A percentile compares a stretch with the other conserved stretches of the same genome.
Conservation (phyloP, 2,113 vertebrate species). For the Collichthys lucidus region DNA sequence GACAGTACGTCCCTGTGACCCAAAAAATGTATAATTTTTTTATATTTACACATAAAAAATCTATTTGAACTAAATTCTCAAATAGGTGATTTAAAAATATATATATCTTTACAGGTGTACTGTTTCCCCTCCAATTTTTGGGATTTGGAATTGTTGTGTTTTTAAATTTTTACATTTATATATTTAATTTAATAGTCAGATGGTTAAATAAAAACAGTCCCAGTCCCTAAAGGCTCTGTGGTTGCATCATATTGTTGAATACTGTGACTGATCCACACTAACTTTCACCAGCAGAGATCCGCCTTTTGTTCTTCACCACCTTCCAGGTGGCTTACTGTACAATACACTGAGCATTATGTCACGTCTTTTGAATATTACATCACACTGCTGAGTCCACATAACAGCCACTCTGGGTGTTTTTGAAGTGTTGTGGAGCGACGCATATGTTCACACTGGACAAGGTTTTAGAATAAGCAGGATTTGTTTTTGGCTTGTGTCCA, state of each 20-base stretch:
- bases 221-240: neutral
- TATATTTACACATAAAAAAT: slow-evolving; percentile 8
- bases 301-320: slow-evolving; percentile 12
- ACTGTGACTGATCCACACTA: slow-evolving; percentile 17
- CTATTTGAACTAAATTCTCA: slow-evolving; percentile 11
- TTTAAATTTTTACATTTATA: neutral
- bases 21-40: neutral
- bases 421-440: slow-evolving; percentile 37
- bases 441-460: slow-evolving; percentile 63
- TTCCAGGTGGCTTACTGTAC: slow-evolving; percentile 7
- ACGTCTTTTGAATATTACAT: slow-evolving; percentile 49
- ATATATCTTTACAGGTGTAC: too few species aligned
- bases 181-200: neutral
- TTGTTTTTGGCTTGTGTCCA: slow-evolving; percentile 47
- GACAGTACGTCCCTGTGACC: neutral
- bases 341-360: slow-evolving; percentile 17
- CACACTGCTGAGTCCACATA: slow-evolving; percentile 51
- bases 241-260: slow-evolving; percentile 9
- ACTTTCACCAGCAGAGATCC: slow-evolving; percentile 14
- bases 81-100: neutral
- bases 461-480: slow-evolving; percentile 62
- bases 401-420: slow-evolving; percentile 30
- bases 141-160: neutral
- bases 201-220: neutral
- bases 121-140: neutral